phyloP scores from a whole-genome alignment of 2,797 vertebrate species.

The Leuciscus waleckii region DNA sequence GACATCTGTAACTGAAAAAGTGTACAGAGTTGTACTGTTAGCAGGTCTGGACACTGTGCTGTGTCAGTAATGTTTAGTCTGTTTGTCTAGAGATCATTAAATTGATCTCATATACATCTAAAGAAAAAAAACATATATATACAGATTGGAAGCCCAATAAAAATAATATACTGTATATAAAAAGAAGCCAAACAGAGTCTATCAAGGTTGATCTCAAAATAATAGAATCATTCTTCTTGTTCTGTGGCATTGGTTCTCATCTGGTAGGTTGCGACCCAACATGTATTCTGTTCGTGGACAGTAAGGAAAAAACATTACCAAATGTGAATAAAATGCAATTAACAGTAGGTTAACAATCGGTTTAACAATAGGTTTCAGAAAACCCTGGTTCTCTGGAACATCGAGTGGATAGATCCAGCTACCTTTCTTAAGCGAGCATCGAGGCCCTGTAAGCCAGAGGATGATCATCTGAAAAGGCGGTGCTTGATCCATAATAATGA shows the following conservation, averaged over 20 bases:
- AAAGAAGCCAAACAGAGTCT: background rate
- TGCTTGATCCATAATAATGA: too few species aligned
- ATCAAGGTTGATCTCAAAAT: background rate
- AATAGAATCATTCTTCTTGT: background rate
- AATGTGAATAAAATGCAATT: too few species aligned
- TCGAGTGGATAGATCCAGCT: background rate
- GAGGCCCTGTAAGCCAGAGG: too few species aligned
- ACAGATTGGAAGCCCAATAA: too few species aligned
- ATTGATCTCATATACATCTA: too few species aligned
- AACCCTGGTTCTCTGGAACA: too few species aligned
- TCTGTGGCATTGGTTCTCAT: background rate
- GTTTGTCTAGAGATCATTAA: background rate
- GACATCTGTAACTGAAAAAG: slow-evolving; percentile 17
- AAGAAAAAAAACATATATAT: too few species aligned
- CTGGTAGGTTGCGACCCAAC: background rate
- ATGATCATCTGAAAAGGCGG: too few species aligned
- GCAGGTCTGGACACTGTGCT: background rate
- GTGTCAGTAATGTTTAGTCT: background rate
- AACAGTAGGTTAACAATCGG: too few species aligned
- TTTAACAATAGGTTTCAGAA: too few species aligned
- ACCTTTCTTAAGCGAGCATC: background rate
- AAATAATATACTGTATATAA: too few species aligned
- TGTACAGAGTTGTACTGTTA: background rate
- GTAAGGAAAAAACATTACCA: too few species aligned
- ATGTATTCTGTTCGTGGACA: background rate